Base-by-base conservation (phyloP, 2,888 invertebrate genomes). In the Suillia variegata region DNA sequence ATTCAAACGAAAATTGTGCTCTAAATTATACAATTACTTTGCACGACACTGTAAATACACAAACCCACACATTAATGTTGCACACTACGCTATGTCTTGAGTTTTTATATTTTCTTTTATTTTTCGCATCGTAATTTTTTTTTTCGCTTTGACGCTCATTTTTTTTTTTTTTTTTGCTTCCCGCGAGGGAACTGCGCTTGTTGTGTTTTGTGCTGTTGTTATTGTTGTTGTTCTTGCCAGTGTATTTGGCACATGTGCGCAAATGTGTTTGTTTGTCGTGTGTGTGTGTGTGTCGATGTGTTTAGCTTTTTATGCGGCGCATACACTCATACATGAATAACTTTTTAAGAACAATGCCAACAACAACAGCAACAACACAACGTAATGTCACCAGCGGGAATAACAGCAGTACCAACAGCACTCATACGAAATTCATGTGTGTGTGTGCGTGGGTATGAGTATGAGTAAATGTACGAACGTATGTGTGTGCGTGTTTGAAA, bases 311-410 rank as follows among this genome's bases (percentile, higher is more conserved):
- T 22, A 21, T 21, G 45, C 22, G 17, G 26, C n/a, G n/a, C n/a
- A n/a, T n/a, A n/a, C n/a, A n/a, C n/a, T n/a, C 54, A 45, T 47
- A 54, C 47, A 34, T 45, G 54, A 47, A 47, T 54, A 54, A 54
- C 45, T 45, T 45, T 45, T 47, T 26, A 21, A 54, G 47, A 54
- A 45, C 54, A 54, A 54, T 31, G 31, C 31, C 6, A 53, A 47
- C 57, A 55, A 55, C 54, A 45, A 26, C 17, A 34, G 42, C 51
- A 47, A 21, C 54, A 59, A 54, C n/a, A 38, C 17, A 53, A 22
- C 33, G n/a, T 22, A 57, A 49, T 26, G 15, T 10, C 38, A 21
- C 33, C 18, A 6, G 15, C n/a, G 47, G 33, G 33, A 56, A 47
- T 24, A 54, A n/a, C n/a, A n/a, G n/a, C n/a, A n/a, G n/a, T n/a